Percentiles rank a stretch among this genome's conserved stretches.
Evolutionary conservation across 2,797 vertebrate species (phyloP).

Genomic region (Microchirus variegatus): DNA sequence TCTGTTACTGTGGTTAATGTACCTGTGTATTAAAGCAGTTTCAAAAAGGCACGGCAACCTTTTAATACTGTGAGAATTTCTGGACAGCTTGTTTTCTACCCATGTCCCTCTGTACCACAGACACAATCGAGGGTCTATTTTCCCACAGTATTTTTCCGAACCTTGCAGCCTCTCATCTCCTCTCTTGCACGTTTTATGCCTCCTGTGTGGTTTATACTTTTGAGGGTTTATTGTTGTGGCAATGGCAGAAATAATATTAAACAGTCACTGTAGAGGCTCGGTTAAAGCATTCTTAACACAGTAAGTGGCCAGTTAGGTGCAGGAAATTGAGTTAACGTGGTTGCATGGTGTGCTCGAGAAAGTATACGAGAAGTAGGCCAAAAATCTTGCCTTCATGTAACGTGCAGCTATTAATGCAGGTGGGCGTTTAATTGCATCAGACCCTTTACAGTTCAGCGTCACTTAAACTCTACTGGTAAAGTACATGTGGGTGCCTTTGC

Average conservation of each 20-base stretch:
- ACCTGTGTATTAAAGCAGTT: conserved; percentile 69
- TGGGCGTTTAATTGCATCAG: conserved; percentile 59
- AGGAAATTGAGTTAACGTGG: conserved; percentile 55
- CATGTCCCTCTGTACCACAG: not conserved
- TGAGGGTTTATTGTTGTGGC: conserved; percentile 46
- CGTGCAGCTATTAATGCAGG: conserved; percentile 44
- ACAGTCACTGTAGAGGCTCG: conserved; percentile 3
- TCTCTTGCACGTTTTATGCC: conserved; percentile 2
- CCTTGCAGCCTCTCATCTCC: not conserved
- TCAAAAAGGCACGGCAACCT: conserved; percentile 36
- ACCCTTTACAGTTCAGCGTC: conserved; percentile 57
- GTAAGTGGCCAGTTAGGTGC: conserved; percentile 36
- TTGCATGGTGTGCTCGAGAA: conserved; percentile 49
- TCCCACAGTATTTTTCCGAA: not conserved
- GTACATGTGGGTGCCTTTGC: conserved; percentile 42
- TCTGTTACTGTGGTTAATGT: conserved; percentile 67
- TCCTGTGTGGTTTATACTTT: conserved; percentile 11
- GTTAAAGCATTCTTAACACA: conserved; percentile 26
- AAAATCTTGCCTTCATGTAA: conserved; percentile 29
- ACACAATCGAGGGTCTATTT: not conserved
- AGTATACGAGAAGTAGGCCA: conserved; percentile 49
- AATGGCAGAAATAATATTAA: conserved; percentile 48
- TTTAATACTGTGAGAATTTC: not conserved
- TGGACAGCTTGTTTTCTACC: not conserved
- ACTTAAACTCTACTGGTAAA: conserved; percentile 57